Percentiles rank a stretch among this genome's conserved stretches.
phyloP scores from a whole-genome alignment of 2,113 vertebrate species.

The Aix galericulata region DNA sequence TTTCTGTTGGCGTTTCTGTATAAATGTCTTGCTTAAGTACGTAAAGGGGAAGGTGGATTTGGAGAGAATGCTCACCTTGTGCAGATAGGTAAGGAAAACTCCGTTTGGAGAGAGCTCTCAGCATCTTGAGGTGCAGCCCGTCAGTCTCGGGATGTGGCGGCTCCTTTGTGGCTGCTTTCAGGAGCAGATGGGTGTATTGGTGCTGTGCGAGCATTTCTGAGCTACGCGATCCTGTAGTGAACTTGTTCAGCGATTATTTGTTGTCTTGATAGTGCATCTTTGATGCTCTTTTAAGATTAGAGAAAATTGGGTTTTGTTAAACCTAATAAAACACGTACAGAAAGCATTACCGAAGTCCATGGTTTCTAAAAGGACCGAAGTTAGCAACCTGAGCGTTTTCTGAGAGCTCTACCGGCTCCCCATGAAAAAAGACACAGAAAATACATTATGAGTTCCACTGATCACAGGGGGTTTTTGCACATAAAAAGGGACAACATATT shows the following conservation, averaged over 20 bases:
- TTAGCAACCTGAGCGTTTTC: rapidly evolving
- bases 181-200: rapidly evolving
- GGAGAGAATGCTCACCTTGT: too few species aligned
- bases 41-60: too few species aligned
- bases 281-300: rapidly evolving
- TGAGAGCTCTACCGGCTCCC: background rate
- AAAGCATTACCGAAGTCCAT: rapidly evolving
- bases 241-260: rapidly evolving
- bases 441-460: rapidly evolving
- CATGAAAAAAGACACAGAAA: background rate
- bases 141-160: rapidly evolving
- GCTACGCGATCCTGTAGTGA: rapidly evolving
- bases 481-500: rapidly evolving
- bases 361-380: background rate
- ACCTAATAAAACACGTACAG: background rate
- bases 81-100: too few species aligned
- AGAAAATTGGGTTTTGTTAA: background rate
- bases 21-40: rapidly evolving
- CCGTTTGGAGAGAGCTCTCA: too few species aligned
- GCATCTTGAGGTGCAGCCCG: rapidly evolving
- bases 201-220: rapidly evolving
- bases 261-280: rapidly evolving
- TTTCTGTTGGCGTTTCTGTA: rapidly evolving
- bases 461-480: background rate
- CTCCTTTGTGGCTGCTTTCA: rapidly evolving